Evolutionary conservation across 2,888 invertebrate species (phyloP), one percentile per base, ranked within the genome.

Genomic region (Ceraclea dissimilis): DNA sequence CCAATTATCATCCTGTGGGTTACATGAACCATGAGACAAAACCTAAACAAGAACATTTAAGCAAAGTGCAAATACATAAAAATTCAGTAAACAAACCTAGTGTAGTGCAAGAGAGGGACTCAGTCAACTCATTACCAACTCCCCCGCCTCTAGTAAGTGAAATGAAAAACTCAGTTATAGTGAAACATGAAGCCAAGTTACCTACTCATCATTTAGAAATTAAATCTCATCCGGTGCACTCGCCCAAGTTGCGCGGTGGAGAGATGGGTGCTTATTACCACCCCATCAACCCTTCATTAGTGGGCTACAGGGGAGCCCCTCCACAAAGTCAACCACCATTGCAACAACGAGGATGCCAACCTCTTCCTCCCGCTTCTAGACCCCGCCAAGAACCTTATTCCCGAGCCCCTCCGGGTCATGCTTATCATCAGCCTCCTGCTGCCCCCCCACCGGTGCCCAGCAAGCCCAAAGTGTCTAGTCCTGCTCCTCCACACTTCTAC

Each of bases 401-500:
- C 20, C 58, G 64, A 21, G 60, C 64, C 34, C 62, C 21, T 59
- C 61, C 48, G 59, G 67, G 71, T 11, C 72, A 73, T 60, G 71
- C 75, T 56, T 70, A 74, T 63, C 69, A 72, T 54, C 70, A 79
- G 58, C 79, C 69, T 62, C 75, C 71, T 61, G 69, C 71, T 6
- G 70, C 76, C 63, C 76, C 79, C 63, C 78, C 73, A 56, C 70
- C 73, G 56, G 74, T 76, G 48, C 78, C 76, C 52, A 73, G 74
- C 46, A 84, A 82, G 65, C 81, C 82, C 17, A 85, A 85, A 72
- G 88, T 88, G 48, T 87, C 86, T 65, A 86, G 86, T 67, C 88
- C 88, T 1, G 87, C 88, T 55, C 88, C 88, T 48, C 85, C 83
- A 52, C 86, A 86, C 67, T 83, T 88, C 60, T 88, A 88, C 68